These are phyloP conservation scores for Eublepharis macularius DNA, from an alignment of 2,113 vertebrate genomes.

Conservation along the genomic window DNA sequence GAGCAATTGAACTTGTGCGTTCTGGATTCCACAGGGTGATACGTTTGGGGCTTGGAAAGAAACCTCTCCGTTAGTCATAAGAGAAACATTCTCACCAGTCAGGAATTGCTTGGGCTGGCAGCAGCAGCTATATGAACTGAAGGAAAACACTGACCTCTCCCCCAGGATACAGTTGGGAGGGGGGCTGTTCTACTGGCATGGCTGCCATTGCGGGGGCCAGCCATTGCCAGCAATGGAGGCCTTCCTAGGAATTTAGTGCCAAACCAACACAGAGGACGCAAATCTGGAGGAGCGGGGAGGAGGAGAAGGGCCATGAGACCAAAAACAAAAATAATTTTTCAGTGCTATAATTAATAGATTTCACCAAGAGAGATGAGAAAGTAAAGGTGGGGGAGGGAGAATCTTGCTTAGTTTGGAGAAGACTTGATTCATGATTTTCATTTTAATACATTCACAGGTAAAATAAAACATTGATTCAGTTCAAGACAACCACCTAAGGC, in stretches of 20 bases:
- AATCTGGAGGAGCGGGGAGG: background rate
- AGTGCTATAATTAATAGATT: background rate
- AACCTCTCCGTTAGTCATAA: background rate
- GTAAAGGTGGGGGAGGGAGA: background rate
- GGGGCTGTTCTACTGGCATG: background rate
- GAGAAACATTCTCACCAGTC: background rate
- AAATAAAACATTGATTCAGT: background rate
- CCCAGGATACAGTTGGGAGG: no score
- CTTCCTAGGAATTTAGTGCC: background rate
- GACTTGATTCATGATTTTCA: slow-evolving; percentile 1
- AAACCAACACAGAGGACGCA: background rate
- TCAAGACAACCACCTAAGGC: background rate
- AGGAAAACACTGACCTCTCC: no score
- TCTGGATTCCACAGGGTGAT: background rate
- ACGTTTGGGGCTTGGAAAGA: background rate
- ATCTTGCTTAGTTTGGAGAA: background rate
- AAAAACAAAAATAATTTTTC: background rate
- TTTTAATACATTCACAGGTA: slow-evolving; percentile 24
- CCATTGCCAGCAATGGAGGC: slow-evolving; percentile 61
- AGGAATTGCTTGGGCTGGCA: background rate
- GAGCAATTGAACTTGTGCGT: background rate
- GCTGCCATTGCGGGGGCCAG: background rate
- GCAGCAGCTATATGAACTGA: no score
- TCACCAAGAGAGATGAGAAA: background rate
- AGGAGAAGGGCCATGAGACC: accelerated